Evolutionary conservation across 1,140 invertebrate species (phyloP).

Genomic region (Drosophila albomicans): DNA sequence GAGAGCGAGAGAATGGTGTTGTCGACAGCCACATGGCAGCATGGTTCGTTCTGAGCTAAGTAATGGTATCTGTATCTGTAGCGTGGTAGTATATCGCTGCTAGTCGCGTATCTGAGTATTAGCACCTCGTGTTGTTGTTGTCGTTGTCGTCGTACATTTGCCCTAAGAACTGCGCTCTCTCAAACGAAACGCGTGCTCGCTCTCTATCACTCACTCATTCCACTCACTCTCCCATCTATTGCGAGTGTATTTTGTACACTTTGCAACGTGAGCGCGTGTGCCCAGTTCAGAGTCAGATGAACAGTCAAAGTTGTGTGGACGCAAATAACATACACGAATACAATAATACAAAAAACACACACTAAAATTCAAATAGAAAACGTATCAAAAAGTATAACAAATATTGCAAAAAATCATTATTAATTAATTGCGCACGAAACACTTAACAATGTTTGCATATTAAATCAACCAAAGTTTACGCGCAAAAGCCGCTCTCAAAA

Average conservation of each 20-base stretch:
- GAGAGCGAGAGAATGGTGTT: slow-evolving; percentile 21
- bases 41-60: slow-evolving; percentile 33
- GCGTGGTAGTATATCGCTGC: slow-evolving; percentile 5
- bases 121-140: slow-evolving; percentile 38
- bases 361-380: slow-evolving; percentile 31
- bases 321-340: slow-evolving; percentile 34
- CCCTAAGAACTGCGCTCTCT: slow-evolving; percentile 48
- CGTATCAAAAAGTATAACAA: slow-evolving; percentile 5
- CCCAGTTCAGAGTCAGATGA: slow-evolving; percentile 56
- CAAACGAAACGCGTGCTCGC: slow-evolving; percentile 8
- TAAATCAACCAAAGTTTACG: neutral
- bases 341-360: slow-evolving; percentile 29
- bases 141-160: slow-evolving; percentile 32
- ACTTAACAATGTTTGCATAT: slow-evolving; percentile 24
- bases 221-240: slow-evolving; percentile 16
- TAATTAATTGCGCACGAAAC: slow-evolving; percentile 23
- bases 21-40: slow-evolving; percentile 1
- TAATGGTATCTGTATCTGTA: slow-evolving; percentile 41
- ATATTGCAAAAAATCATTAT: slow-evolving; percentile 22
- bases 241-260: slow-evolving; percentile 56
- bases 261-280: slow-evolving; percentile 60
- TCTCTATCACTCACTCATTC: slow-evolving; percentile 21
- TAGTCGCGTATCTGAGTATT: slow-evolving; percentile 12
- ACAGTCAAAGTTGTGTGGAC: slow-evolving; percentile 54
- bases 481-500: slow-evolving; percentile 4